Conservation (phyloP, 2,113 vertebrate genomes). For the Desmodus rotundus region DNA sequence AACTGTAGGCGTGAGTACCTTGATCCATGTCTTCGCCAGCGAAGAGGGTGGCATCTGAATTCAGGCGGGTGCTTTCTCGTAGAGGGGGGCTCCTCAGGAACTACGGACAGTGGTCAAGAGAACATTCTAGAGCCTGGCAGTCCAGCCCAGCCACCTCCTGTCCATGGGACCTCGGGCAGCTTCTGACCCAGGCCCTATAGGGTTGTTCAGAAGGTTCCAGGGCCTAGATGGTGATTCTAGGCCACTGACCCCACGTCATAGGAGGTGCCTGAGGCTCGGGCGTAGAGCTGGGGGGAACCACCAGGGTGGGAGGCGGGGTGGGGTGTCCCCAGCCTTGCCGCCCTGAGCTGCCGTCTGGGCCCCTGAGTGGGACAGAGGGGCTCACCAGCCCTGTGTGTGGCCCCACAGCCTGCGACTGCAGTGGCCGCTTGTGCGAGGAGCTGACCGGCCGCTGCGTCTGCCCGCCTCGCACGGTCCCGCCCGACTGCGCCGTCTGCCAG, state of each 20-base stretch:
- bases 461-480: constrained; percentile 89
- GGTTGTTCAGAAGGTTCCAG: not conserved
- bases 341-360: rapidly evolving
- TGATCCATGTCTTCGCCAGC: rapidly evolving
- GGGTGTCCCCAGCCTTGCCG: rapidly evolving
- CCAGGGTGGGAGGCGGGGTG: not conserved
- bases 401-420: constrained; percentile 91
- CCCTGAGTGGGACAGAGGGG: rapidly evolving
- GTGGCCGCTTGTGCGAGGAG: constrained; percentile 89
- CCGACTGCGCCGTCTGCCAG: constrained; percentile 90
- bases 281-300: not conserved
- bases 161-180: not conserved
- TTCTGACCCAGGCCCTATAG: not conserved
- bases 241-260: rapidly evolving
- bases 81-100: rapidly evolving
- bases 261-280: not conserved
- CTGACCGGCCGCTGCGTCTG: constrained; percentile 93
- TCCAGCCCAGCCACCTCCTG: rapidly evolving
- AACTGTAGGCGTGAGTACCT: constrained; percentile 91
- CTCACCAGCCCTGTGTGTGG: rapidly evolving
- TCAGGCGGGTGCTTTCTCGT: too few species aligned
- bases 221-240: rapidly evolving
- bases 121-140: not conserved
- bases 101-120: rapidly evolving
- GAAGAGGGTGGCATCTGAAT: rapidly evolving